Evolutionary conservation across 2,797 vertebrate genomes (phyloP).

Genomic region (Chloroceryle amazona): DNA sequence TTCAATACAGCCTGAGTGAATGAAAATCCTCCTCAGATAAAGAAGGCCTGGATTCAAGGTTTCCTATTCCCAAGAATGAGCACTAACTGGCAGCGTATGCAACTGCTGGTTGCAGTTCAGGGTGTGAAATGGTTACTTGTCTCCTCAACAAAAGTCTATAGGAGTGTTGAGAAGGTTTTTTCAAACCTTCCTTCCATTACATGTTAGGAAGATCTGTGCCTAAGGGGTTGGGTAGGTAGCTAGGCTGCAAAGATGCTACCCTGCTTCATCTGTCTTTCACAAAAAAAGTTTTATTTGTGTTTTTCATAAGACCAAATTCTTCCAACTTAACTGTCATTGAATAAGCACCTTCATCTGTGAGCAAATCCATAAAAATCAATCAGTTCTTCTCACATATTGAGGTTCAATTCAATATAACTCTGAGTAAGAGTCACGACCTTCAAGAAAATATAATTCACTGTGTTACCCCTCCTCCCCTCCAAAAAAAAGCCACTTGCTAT

Average conservation of each 20-base stretch:
- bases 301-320: not conserved
- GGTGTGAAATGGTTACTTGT: not conserved
- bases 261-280: not conserved
- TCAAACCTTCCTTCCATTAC: not conserved
- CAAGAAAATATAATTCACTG: not conserved
- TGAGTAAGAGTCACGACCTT: not conserved
- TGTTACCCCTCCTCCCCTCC: not conserved
- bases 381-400: not conserved
- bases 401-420: not conserved
- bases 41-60: not conserved
- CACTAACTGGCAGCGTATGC: fast-evolving
- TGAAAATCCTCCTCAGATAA: not conserved
- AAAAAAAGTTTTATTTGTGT: not conserved
- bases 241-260: not conserved
- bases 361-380: not conserved
- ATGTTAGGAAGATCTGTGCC: not conserved
- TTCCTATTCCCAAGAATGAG: not conserved
- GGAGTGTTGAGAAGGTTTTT: not conserved
- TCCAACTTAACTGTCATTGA: not conserved
- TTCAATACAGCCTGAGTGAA: fast-evolving
- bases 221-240: not conserved
- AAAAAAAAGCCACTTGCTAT: not conserved
- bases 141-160: not conserved
- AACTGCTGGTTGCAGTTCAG: not conserved
- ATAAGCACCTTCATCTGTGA: not conserved